Percentiles rank a stretch among this genome's conserved stretches.
These are phyloP conservation scores for Athene cunicularia DNA, from an alignment of 2,113 vertebrate species.

Conservation along the genomic window DNA sequence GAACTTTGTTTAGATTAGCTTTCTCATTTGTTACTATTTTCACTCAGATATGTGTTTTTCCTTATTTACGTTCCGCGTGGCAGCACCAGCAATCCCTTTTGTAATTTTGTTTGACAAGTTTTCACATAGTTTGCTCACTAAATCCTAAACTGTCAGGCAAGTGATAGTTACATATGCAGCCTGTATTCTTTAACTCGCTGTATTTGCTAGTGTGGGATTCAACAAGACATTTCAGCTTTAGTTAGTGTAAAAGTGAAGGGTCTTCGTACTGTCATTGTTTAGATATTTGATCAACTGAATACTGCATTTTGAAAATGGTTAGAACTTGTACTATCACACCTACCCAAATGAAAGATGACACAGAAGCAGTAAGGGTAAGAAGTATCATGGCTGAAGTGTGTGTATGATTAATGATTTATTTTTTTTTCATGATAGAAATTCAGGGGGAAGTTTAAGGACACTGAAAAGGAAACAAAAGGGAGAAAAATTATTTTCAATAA, in stretches of 20 bases:
- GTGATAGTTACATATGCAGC: neutral
- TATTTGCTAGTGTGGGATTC: neutral
- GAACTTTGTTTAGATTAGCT: neutral
- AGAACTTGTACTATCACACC: neutral
- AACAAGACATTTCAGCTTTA: neutral
- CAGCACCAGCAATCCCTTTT: neutral
- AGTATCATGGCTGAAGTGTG: neutral
- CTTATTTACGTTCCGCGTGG: neutral
- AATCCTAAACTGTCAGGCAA: neutral
- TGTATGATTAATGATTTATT: neutral
- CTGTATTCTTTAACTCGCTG: neutral
- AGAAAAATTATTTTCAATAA: neutral
- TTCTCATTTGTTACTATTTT: neutral
- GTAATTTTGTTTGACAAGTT: neutral
- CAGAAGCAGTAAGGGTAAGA: neutral
- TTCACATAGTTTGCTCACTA: fast-evolving
- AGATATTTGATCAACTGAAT: neutral
- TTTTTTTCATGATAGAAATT: neutral
- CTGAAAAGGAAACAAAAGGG: neutral
- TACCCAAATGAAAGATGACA: neutral
- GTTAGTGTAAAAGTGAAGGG: neutral
- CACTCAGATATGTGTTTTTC: neutral
- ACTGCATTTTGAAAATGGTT: fast-evolving
- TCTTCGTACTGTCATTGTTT: neutral
- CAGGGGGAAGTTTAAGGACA: neutral